phyloP scores from a whole-genome alignment of 1,140 invertebrate species.

The Cryptotermes secundus region DNA sequence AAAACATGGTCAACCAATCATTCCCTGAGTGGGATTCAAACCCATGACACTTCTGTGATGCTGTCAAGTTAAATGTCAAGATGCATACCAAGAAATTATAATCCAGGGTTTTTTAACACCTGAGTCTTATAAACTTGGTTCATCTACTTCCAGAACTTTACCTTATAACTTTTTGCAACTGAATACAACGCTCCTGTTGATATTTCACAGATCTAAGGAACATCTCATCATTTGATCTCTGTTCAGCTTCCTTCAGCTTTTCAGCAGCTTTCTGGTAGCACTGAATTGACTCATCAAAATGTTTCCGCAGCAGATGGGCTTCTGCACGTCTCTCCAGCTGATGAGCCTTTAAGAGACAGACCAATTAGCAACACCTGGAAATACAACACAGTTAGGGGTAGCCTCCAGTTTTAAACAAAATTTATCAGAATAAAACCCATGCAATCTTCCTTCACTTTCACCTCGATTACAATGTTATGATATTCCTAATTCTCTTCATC shows the following conservation, averaged over 20 bases:
- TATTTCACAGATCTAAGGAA: constrained; percentile 32
- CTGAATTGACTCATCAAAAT: constrained; percentile 36
- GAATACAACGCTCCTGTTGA: constrained; percentile 35
- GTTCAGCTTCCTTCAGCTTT: constrained; percentile 31
- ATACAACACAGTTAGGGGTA: too few relatives aligned
- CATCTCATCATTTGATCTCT: constrained; percentile 22
- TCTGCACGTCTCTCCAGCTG: constrained; percentile 36
- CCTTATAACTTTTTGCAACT: constrained; percentile 35
- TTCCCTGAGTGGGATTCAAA: too few relatives aligned
- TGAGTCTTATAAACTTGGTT: neutral
- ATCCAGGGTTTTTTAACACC: neutral
- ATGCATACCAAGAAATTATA: too few relatives aligned
- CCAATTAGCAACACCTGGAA: neutral
- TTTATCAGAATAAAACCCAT: too few relatives aligned
- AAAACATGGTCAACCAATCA: too few relatives aligned
- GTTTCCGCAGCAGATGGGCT: constrained; percentile 24
- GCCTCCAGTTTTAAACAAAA: too few relatives aligned
- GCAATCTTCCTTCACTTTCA: too few relatives aligned
- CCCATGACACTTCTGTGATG: too few relatives aligned
- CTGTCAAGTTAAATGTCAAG: too few relatives aligned
- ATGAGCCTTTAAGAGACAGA: constrained; percentile 34
- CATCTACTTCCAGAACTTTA: neutral
- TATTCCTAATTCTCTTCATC: too few relatives aligned
- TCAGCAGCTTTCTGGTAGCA: constrained; percentile 36
- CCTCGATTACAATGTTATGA: too few relatives aligned